Evolutionary conservation across 1,140 invertebrate species (phyloP), one percentile per base, ranked within the genome.

Genomic region (Physella acuta): DNA sequence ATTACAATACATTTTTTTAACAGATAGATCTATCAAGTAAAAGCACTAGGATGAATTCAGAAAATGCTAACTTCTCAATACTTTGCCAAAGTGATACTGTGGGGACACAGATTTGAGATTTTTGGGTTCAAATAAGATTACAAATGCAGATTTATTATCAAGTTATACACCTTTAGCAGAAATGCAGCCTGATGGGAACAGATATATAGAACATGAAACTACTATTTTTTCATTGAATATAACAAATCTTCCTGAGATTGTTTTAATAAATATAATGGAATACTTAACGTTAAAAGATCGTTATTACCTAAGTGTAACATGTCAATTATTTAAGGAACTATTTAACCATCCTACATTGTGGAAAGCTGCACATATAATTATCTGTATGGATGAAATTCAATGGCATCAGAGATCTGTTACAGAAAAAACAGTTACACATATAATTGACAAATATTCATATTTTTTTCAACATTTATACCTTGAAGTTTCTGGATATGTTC

Each of bases 231-330:
- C n/a, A n/a, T n/a, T n/a, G n/a, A n/a, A n/a, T n/a, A 20, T 65
- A 17, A 53, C 62, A 1, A 16, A 26, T 34, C 34, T 67, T 1
- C 64, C 64, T 34, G 64, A 67, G 17, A 52, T 67, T 34, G 36
- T 56, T 2, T 28, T 67, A 20, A 52, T 67, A 5, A 33, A 49
- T 14, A 56, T 67, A 1, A 67, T 67, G 64, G 53, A 67, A 26
- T 67, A 36, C 37, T 52, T 67, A 2, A 55, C 34, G 3, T 30
- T 67, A 33, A 55, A 37, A 31, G 64, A 67, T 8, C 31, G 64
- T 16, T 67, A 55, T 49, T 36, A 67, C 64, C 52, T 67, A 0
- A 67, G 64, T 39, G 8, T 37, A 26, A 67, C 64, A 24, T 67
- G 64, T 49, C 51, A 39, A 26, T 16, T 55, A 28, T 67, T 67